Percentiles rank a stretch among this genome's conserved stretches.
Conservation (phyloP, 2,888 invertebrate species). For the Anticlea derivata region DNA sequence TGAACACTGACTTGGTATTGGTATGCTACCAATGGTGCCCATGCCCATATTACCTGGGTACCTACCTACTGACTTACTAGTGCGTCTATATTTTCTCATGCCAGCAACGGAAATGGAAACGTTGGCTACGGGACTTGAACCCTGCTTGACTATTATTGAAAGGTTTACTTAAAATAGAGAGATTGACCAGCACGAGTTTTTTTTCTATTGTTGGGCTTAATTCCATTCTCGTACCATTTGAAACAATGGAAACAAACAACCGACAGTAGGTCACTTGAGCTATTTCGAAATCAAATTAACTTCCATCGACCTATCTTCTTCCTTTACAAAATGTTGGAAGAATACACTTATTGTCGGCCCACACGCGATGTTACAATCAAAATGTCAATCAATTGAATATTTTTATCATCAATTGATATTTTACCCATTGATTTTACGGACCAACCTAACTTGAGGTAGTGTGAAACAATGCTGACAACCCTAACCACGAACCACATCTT, state of each 20-base stretch:
- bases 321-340: slow-evolving; percentile 20
- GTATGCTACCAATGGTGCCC: too few relatives aligned
- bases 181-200: too few relatives aligned
- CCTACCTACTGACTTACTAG: too few relatives aligned
- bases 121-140: too few relatives aligned
- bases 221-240: neutral
- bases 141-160: too few relatives aligned
- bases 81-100: too few relatives aligned
- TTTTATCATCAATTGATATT: slow-evolving; percentile 19
- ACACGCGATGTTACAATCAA: slow-evolving; percentile 32
- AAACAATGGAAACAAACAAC: slow-evolving; percentile 33
- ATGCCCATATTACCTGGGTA: too few relatives aligned
- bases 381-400: slow-evolving; percentile 26
- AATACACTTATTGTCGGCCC: slow-evolving; percentile 26
- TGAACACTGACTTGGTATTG: too few relatives aligned
- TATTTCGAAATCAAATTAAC: slow-evolving; percentile 37
- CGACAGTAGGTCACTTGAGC: slow-evolving; percentile 45
- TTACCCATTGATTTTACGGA: slow-evolving; percentile 22
- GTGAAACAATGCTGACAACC: slow-evolving; percentile 13
- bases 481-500: slow-evolving; percentile 2
- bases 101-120: too few relatives aligned
- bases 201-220: too few relatives aligned
- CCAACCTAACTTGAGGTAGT: neutral
- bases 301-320: slow-evolving; percentile 25
- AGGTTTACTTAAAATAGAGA: too few relatives aligned